Percentiles rank a stretch among this genome's conserved stretches.
phyloP scores from a whole-genome alignment of 2,888 invertebrate genomes.

The Drosophila vallismaia region DNA sequence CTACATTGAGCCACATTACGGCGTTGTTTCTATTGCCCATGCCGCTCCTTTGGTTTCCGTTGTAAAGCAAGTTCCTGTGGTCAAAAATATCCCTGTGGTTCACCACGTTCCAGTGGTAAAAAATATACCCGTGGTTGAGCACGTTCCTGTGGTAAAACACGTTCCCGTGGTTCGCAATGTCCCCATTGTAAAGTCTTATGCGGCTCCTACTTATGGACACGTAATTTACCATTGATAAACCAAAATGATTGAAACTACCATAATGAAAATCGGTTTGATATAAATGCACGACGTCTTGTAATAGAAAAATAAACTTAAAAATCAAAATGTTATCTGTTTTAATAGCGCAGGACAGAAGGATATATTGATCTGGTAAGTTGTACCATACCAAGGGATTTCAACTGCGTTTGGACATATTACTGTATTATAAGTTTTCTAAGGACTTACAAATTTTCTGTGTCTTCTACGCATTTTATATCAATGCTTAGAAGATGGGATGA shows the following conservation, averaged over 20 bases:
- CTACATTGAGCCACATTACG: constrained; percentile 37
- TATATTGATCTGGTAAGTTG: too few species aligned
- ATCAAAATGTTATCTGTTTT: too few species aligned
- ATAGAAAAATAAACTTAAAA: neutral
- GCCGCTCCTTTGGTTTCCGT: constrained; percentile 19
- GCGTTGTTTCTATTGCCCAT: constrained; percentile 30
- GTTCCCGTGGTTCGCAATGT: constrained; percentile 35
- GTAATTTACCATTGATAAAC: constrained; percentile 32
- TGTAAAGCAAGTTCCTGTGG: constrained; percentile 18
- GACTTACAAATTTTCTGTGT: too few species aligned
- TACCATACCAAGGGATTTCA: too few species aligned
- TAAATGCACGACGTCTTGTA: neutral
- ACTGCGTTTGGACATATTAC: too few species aligned
- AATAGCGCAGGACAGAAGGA: too few species aligned
- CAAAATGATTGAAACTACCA: neutral
- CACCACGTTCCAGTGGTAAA: constrained; percentile 39
- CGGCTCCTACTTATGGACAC: constrained; percentile 32
- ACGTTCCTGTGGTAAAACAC: constrained; percentile 36
- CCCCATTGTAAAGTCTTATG: constrained; percentile 38
- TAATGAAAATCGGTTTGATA: neutral
- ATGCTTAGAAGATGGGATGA: too few species aligned
- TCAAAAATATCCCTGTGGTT: constrained; percentile 23
- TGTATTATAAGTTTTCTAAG: too few species aligned
- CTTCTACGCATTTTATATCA: too few species aligned
- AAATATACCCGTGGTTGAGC: constrained; percentile 34